Evolutionary conservation across 2,888 invertebrate genomes (phyloP).

Genomic region (Coecobrya sp.): DNA sequence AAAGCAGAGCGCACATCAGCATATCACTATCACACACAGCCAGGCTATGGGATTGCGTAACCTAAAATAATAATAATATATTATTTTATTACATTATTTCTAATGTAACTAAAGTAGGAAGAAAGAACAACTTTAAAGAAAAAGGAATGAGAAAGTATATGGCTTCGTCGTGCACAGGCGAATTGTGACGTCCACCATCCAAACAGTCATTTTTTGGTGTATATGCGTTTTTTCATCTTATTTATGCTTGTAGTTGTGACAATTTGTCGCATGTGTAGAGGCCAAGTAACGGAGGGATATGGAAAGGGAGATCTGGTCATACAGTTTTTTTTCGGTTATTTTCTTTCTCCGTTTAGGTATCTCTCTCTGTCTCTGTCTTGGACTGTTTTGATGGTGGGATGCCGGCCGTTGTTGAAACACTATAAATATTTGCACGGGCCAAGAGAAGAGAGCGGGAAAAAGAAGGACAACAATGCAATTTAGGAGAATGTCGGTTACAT

Average conservation of each 20-base stretch:
- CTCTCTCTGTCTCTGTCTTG: background rate
- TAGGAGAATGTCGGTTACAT: constrained; percentile 45
- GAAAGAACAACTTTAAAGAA: background rate
- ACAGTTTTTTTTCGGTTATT: background rate
- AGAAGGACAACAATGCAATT: constrained; percentile 56
- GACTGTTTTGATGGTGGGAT: background rate
- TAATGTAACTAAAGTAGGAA: background rate
- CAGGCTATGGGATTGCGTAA: background rate
- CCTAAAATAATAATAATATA: constrained; percentile 1
- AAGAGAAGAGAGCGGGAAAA: background rate
- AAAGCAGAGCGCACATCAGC: background rate
- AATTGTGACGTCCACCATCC: no score
- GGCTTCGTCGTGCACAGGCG: background rate
- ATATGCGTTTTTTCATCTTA: background rate
- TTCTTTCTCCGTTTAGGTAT: background rate
- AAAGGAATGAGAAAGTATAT: background rate
- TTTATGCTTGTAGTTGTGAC: constrained; percentile 32
- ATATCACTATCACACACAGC: background rate
- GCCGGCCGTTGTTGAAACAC: constrained; percentile 7
- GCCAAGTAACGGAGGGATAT: background rate
- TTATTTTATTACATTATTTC: background rate
- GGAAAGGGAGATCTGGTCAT: background rate
- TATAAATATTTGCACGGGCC: constrained; percentile 45
- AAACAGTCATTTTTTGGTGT: background rate
- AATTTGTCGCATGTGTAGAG: background rate